A percentile compares a stretch with the other conserved stretches of the same genome.
Conservation (phyloP, 2,797 vertebrate genomes). For the Gadopsis bispinosus region DNA sequence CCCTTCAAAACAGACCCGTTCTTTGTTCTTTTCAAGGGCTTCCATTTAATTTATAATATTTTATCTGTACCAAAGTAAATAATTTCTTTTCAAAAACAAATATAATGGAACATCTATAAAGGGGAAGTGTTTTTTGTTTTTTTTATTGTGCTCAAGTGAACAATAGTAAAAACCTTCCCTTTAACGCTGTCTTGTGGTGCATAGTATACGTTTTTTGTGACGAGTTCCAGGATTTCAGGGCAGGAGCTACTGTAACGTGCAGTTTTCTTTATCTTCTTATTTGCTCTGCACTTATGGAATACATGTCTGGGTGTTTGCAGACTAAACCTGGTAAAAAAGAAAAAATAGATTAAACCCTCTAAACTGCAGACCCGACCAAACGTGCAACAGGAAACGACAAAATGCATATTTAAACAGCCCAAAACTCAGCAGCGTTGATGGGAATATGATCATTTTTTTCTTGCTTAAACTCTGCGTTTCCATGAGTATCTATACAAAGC, state of each 20-base stretch:
- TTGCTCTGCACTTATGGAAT: conserved; percentile 67
- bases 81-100: too few relatives aligned
- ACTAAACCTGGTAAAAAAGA: conserved; percentile 14
- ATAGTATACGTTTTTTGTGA: conserved; percentile 47
- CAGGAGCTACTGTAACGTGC: conserved; percentile 22
- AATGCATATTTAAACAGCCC: conserved; percentile 26
- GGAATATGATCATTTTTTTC: background rate
- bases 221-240: conserved; percentile 38
- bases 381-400: conserved; percentile 39
- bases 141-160: conserved; percentile 38
- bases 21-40: conserved; percentile 65
- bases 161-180: conserved; percentile 43
- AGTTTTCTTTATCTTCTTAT: conserved; percentile 48
- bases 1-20: conserved; percentile 17
- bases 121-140: conserved; percentile 45
- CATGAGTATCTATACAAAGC: background rate
- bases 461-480: conserved; percentile 11
- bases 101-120: conserved; percentile 6
- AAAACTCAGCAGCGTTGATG: background rate
- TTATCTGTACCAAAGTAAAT: conserved; percentile 28
- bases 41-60: conserved; percentile 50
- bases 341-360: background rate
- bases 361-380: conserved; percentile 8
- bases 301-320: conserved; percentile 34
- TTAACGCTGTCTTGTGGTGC: conserved; percentile 44